These are phyloP conservation scores for Lumbricus terrestris DNA, from an alignment of 2,888 invertebrate genomes.

Conservation along the genomic window DNA sequence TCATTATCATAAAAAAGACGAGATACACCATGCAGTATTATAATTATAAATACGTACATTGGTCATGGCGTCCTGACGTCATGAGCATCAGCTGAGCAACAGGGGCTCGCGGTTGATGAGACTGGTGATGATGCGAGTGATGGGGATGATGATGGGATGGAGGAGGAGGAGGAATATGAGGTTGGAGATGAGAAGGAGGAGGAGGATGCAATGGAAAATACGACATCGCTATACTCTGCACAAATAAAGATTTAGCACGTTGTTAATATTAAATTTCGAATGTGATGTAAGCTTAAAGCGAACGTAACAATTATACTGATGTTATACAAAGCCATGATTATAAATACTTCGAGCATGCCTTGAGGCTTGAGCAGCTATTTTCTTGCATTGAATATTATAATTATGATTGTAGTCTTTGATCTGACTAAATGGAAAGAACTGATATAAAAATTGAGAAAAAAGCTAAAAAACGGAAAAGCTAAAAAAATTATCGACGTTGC, in stretches of 20 bases:
- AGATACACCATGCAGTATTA: too few species aligned
- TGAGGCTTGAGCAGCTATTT: too few species aligned
- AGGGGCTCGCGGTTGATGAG: neutral
- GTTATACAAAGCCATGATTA: neutral
- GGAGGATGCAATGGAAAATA: neutral
- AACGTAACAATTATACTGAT: neutral
- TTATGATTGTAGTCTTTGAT: too few species aligned
- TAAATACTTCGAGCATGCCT: too few species aligned
- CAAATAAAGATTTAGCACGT: neutral
- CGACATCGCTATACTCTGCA: neutral
- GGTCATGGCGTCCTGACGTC: neutral
- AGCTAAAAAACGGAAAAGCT: too few species aligned
- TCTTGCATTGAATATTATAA: too few species aligned
- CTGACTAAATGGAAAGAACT: too few species aligned
- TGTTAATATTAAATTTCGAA: neutral
- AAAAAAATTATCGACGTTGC: too few species aligned
- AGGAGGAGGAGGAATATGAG: neutral
- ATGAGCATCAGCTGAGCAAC: neutral
- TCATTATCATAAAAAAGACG: too few species aligned
- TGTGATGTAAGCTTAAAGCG: neutral
- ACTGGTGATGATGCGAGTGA: neutral
- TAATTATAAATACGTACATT: too few species aligned
- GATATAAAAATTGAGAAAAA: too few species aligned
- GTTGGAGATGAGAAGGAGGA: neutral
- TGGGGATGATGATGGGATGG: neutral